Evolutionary conservation across 53 echinoderm and acorn worm genomes (phyloP).

Genomic region (Zoroaster sp.): DNA sequence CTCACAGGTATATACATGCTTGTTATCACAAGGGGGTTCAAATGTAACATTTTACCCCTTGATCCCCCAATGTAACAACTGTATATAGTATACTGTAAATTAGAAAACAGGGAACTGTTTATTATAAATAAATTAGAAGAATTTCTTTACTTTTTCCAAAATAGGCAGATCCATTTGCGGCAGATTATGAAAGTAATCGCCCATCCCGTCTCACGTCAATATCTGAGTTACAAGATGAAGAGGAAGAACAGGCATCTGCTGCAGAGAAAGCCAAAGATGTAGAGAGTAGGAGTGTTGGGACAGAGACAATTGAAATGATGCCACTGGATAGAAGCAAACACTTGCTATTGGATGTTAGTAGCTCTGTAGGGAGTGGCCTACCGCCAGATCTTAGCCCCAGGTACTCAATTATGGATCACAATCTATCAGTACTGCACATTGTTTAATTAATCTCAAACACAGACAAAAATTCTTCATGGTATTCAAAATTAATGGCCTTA

Average conservation of each 20-base stretch:
- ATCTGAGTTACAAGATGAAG: constrained; percentile 80
- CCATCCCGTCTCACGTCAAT: constrained; percentile 77
- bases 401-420: constrained; percentile 46
- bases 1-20: no score
- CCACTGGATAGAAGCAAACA: constrained; percentile 68
- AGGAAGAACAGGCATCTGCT: constrained; percentile 21
- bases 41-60: no score
- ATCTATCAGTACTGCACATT: not conserved
- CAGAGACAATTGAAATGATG: constrained; percentile 71
- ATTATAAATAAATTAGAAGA: not conserved
- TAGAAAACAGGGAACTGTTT: not conserved
- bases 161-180: constrained; percentile 42
- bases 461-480: not conserved
- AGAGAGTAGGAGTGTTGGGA: constrained; percentile 45
- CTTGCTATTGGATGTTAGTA: constrained; percentile 69
- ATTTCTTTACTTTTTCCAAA: not conserved
- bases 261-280: constrained; percentile 49
- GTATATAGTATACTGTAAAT: no score
- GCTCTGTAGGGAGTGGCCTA: constrained; percentile 62
- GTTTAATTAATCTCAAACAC: not conserved
- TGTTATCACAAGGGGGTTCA: no score
- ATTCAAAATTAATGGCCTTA: no score
- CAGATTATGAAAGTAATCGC: constrained; percentile 44
- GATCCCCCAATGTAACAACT: no score
- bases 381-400: constrained; percentile 96